A percentile compares a stretch with the other conserved stretches of the same genome.
phyloP scores from a whole-genome alignment of 2,888 invertebrate genomes.

The Carabus problematicus region DNA sequence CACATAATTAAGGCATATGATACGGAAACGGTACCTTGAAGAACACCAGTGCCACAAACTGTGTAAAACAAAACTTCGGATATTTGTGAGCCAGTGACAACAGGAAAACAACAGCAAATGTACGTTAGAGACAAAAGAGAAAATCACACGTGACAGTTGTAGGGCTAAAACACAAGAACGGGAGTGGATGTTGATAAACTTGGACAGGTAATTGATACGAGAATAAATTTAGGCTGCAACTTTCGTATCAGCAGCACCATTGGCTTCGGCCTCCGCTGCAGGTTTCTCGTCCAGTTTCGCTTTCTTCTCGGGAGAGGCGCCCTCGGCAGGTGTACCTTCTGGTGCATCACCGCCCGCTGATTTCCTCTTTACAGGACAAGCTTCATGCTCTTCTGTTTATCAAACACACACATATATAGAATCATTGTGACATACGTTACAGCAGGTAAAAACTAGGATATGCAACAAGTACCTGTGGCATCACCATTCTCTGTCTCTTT shows the following conservation, averaged over 20 bases:
- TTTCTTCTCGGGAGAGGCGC: conserved; percentile 75
- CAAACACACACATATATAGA: not conserved
- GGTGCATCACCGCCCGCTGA: conserved; percentile 66
- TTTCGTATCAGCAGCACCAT: conserved; percentile 63
- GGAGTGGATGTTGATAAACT: not conserved
- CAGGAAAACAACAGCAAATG: too few relatives aligned
- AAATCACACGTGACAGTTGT: too few relatives aligned
- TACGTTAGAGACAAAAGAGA: too few relatives aligned
- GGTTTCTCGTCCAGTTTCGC: conserved; percentile 69
- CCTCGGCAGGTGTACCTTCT: conserved; percentile 60
- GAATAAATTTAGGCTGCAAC: conserved; percentile 64
- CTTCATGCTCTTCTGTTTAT: conserved; percentile 55
- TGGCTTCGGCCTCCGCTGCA: conserved; percentile 62
- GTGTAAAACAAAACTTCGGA: conserved; percentile 8
- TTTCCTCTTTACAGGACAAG: conserved; percentile 73
- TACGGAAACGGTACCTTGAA: conserved; percentile 36
- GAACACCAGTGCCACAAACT: conserved; percentile 33
- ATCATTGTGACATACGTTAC: too few relatives aligned
- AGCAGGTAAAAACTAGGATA: not conserved
- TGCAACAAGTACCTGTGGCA: conserved; percentile 55
- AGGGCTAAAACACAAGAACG: not conserved
- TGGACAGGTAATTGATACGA: not conserved
- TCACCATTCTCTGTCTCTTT: conserved; percentile 59
- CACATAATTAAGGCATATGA: conserved; percentile 26
- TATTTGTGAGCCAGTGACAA: conserved; percentile 1